Evolutionary conservation across 2,888 invertebrate species (phyloP), one percentile per base, ranked within the genome.

Genomic region (Chironomus riparius): DNA sequence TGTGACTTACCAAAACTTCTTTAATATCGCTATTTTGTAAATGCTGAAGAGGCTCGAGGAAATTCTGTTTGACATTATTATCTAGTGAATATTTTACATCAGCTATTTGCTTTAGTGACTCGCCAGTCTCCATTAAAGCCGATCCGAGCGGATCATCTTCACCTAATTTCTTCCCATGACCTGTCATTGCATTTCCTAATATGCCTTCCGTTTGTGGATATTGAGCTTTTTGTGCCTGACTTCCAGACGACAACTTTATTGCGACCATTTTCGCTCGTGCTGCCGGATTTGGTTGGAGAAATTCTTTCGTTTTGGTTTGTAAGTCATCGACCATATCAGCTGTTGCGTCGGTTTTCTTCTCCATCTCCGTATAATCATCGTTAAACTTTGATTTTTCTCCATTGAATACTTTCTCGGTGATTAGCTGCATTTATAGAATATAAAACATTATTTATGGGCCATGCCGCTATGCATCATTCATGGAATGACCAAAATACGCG

Each of bases 401-500:
- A 78, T 93, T 92, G 77, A 93, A 94, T 87, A 94, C 92, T 85
- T 93, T 93, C 84, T 94, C 94, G 81, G 92, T 92, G 86, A 94
- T 89, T 85, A 92, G 93, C 92, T 94, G 85, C 72, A 85, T 86
- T 80, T 81, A 79, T 78, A 80, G 78, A 79, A 78, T 28, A 72
- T 22, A 70, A 6, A 15, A 4, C 10, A 10, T 50, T 15, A n/a
- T 4, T 38, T 10, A 10, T 38, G 10, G 10, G 2, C 38, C 1
- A 38, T 10, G 10, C 10, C 38, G 38, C 38, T 10, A 38, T 38
- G 38, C 7, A 38, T 38, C 38, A 38, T 38, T 38, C 38, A 38
- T 38, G 28, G 7, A 1, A 38, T 38, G 28, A 28, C 5, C 28
- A 28, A 5, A 28, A 10, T 38, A 38, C 7, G 38, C 38, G 38